Base-by-base conservation (phyloP, 2,888 invertebrate genomes). In the Callosobruchus maculatus region DNA sequence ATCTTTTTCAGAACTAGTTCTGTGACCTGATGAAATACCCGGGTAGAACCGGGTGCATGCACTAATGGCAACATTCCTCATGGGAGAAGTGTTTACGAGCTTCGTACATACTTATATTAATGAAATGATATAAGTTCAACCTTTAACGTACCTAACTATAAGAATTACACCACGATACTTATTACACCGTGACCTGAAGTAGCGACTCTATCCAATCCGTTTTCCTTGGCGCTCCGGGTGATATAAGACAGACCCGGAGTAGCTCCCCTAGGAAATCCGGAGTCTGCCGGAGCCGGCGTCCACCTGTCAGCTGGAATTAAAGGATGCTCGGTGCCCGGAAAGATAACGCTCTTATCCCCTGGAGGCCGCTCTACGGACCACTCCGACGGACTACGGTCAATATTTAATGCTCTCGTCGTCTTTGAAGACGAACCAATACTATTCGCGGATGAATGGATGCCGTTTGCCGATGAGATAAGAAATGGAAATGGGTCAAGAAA, bases 281-380 rank as follows among this genome's bases (percentile, higher is more conserved):
- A 49, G 26, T 69, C 72, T 80, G 79, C 77, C 80, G 84, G 78
- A 80, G 81, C 82, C 85, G 22, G 21, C 82, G 82, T 83, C 82
- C 87, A 88, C 88, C 88, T 88, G 88, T 88, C 88, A 88, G 85
- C 84, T 85, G 85, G 88, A 88, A 89, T 89, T 89, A 88, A 89
- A 88, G 89, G 88, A 89, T 88, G 88, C 88, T 83, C 81, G 85
- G 80, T 49, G 80, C 80, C 79, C 78, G 80, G 81, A 81, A 84
- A 84, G 83, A 84, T 84, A 84, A 84, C 83, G 78, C 79, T 78
- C 79, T 76, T 73, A 77, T 77, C 76, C 79, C 82, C 82, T 83
- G 77, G 75, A 82, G 81, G 83, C 68, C 68, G 68, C 22, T 68
- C 68, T 4, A 49, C 49, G 49, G 49, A 49, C 49, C 49, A 49